phyloP scores from a whole-genome alignment of 2,113 vertebrate genomes.

The Engystomops pustulosus region DNA sequence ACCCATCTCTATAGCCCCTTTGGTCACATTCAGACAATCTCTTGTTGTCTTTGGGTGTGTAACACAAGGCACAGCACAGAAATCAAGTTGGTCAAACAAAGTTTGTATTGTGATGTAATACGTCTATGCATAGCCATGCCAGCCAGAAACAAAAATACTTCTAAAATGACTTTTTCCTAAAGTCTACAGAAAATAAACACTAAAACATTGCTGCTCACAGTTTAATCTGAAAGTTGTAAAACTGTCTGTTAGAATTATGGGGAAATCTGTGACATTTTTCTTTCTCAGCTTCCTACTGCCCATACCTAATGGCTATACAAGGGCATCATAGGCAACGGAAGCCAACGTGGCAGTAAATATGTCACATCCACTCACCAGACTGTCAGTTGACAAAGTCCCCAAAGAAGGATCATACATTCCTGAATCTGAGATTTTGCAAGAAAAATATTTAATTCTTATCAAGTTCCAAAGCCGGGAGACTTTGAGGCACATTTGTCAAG shows the following conservation, averaged over 20 bases:
- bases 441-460: constrained; percentile 51
- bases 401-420: constrained; percentile 27
- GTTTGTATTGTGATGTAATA: constrained; percentile 49
- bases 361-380: constrained; percentile 52
- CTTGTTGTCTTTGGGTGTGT: background rate
- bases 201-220: constrained; percentile 38
- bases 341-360: constrained; percentile 54
- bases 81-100: constrained; percentile 26
- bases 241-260: constrained; percentile 49
- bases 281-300: constrained; percentile 51
- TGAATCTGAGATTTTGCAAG: constrained; percentile 36
- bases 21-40: background rate
- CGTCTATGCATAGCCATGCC: constrained; percentile 25
- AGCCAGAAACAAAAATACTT: constrained; percentile 46
- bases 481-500: constrained; percentile 32
- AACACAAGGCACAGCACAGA: constrained; percentile 10
- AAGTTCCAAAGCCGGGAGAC: constrained; percentile 28
- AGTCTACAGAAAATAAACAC: constrained; percentile 48
- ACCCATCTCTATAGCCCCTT: background rate
- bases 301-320: constrained; percentile 51
- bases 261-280: constrained; percentile 40
- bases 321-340: constrained; percentile 48
- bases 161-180: constrained; percentile 42
- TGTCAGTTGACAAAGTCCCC: constrained; percentile 42
- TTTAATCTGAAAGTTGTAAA: constrained; percentile 54